Evolutionary conservation across 2,797 vertebrate genomes (phyloP), one percentile per base, ranked within the genome.

Genomic region (Aldrovandia affinis): DNA sequence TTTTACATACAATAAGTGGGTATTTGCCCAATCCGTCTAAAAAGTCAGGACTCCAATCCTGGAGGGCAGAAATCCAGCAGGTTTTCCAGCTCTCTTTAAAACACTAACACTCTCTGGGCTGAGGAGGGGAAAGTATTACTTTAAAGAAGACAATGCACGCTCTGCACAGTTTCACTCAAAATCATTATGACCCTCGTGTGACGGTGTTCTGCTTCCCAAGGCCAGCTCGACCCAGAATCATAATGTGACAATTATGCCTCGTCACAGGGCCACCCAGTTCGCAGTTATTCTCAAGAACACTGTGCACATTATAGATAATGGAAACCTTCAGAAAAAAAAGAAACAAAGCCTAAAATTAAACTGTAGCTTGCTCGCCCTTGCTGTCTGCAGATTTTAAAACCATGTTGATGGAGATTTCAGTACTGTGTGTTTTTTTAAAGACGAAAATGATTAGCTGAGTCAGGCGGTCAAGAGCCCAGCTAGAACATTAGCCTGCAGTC

Each of bases 191-290:
- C 73, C 39, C 22, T n/a, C 25, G 6, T 28, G n/a, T n/a, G n/a
- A n/a, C n/a, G n/a, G n/a, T n/a, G 73, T 18, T 28, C 63, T 47
- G 78, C 42, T 55, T 55, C n/a, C 54, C 50, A 5, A 79, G n/a
- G 47, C 50, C n/a, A 33, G 42, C 75, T 79, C 47, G 15, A 33
- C 57, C 39, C 28, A 12, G 77, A 78, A 79, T 79, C 33, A 65
- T 15, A 65, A 83, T 65, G 30, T 10, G 59, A 36, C 57, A 79
- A 83, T 83, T 83, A 79, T 4, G 75, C 77, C 83, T 61, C 30
- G 10, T 28, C 57, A 55, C 10, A 57, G 44, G 54, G 30, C 33
- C 25, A 47, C 73, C 54, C 36, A 9, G 54, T 7, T 50, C 42
- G 61, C 54, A 83, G 78, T 33, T 75, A 83, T n/a, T 42, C 73